Percentiles rank a stretch among this genome's conserved stretches.
phyloP scores from a whole-genome alignment of 2,113 vertebrate species.

The Drymodes brunneopygia region DNA sequence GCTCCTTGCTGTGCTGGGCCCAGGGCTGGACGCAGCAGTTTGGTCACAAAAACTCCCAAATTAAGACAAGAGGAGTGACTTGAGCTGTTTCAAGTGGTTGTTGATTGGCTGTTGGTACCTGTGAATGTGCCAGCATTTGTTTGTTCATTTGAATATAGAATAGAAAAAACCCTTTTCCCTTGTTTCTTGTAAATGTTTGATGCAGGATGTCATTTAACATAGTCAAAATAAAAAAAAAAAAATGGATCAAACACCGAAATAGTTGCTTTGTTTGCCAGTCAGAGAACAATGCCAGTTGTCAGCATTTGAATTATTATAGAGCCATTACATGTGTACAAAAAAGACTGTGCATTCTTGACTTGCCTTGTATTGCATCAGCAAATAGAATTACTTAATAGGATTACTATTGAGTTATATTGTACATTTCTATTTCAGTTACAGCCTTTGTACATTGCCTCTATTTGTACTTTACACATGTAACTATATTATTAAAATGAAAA shows the following conservation, averaged over 20 bases:
- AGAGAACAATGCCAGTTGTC: conserved; percentile 66
- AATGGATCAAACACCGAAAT: conserved; percentile 65
- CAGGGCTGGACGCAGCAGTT: neutral
- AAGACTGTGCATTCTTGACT: conserved; percentile 50
- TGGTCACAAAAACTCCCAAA: neutral
- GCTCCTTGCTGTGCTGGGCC: neutral
- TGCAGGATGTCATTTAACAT: conserved; percentile 53
- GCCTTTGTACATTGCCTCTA: neutral
- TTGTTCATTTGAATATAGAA: neutral
- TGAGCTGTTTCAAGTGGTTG: neutral
- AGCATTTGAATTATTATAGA: conserved; percentile 70
- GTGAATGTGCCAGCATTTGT: neutral
- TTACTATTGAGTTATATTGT: conserved; percentile 11
- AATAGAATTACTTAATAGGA: conserved; percentile 61
- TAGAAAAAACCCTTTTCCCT: neutral
- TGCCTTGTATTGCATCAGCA: conserved; percentile 63
- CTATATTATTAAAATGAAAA: neutral
- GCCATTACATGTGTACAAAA: conserved; percentile 64
- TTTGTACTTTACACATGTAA: conserved; percentile 26
- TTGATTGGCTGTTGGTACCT: neutral
- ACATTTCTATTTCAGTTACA: conserved; percentile 28
- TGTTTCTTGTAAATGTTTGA: conserved; percentile 62
- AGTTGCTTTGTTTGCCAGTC: conserved; percentile 71
- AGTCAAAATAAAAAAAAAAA: conserved; percentile 56
- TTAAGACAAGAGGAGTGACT: neutral